Percentiles rank a stretch among this genome's conserved stretches.
Evolutionary conservation across 2,797 vertebrate species (phyloP).

Genomic region (Arctocebus calabarensis): DNA sequence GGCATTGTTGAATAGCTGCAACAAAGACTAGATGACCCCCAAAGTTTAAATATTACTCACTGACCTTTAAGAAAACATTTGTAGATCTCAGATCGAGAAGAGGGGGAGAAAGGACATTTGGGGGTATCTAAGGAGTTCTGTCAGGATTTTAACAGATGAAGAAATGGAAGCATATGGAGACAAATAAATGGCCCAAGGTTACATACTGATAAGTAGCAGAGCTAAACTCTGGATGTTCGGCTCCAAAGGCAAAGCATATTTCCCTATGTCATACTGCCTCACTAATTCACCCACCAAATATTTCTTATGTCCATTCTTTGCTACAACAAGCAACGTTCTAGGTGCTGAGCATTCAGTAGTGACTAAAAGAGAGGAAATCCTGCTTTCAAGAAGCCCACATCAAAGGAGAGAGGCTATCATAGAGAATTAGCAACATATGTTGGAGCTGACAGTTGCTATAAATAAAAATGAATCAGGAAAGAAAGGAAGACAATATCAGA

Average conservation of each 20-base stretch:
- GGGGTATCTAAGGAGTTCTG: neutral
- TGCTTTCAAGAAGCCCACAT: neutral
- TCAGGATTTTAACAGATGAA: slow-evolving; percentile 1
- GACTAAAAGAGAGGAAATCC: slow-evolving; percentile 4
- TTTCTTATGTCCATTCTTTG: neutral
- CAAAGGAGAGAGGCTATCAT: slow-evolving; percentile 37
- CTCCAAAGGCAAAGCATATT: neutral
- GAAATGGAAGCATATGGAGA: neutral
- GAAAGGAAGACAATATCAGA: neutral
- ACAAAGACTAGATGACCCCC: neutral
- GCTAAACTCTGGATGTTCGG: slow-evolving; percentile 13
- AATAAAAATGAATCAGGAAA: slow-evolving; percentile 34
- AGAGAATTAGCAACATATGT: neutral
- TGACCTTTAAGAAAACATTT: slow-evolving; percentile 33
- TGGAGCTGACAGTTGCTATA: neutral
- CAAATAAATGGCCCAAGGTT: neutral
- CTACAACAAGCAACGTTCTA: neutral
- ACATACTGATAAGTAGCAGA: neutral
- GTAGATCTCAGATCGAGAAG: neutral
- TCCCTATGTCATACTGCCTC: neutral
- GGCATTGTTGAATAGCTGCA: neutral
- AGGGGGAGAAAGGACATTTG: neutral
- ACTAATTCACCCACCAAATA: slow-evolving; percentile 46
- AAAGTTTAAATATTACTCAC: slow-evolving; percentile 10
- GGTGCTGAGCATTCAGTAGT: neutral